Evolutionary conservation across 1,140 invertebrate genomes (phyloP), one percentile per base, ranked within the genome.

Genomic region (Limonius californicus): DNA sequence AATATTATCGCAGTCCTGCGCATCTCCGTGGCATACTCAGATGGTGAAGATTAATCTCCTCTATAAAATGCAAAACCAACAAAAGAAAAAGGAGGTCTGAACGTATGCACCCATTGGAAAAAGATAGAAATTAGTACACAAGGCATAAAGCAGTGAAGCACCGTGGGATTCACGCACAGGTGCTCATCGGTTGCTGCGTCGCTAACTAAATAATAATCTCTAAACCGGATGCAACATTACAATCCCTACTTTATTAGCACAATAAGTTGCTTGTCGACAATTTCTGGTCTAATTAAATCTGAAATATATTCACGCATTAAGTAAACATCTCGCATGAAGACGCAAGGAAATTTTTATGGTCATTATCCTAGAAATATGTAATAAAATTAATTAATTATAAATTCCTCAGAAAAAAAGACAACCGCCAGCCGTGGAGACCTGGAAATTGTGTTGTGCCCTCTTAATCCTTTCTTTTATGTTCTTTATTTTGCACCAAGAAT

Each of bases 91-190:
- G 3, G 9, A 27, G 9, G 23, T 27, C n/a, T 27, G 9, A 27
- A 27, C 9, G 23, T 27, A 27, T 27, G 23, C 23, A 9, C 3
- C 3, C 9, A 27, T 4, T 4, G 9, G 23, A 27, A 39, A 39
- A 39, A 14, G 11, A 12, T 12, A 39, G 1, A 39, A 39, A 39
- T 6, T 39, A n/a, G 35, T 39, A 39, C 11, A 39, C 11, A 39
- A 39, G 23, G n/a, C n/a, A 39, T 32, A 32, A 39, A 39, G 58
- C 21, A 45, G 21, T 50, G 32, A 59, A 53, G 53, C 43, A 59
- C 58, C 58, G 58, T 59, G 58, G 58, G 58, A 59, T 50, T 21
- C 47, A n/a, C 19, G 21, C 47, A 59, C 58, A 59, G 58, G 58
- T 59, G 58, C 43, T 59, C 18, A 19, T 43, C 39, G 21, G 35